Evolutionary conservation across 2,888 invertebrate genomes (phyloP).

Genomic region (Limenitis camilla): DNA sequence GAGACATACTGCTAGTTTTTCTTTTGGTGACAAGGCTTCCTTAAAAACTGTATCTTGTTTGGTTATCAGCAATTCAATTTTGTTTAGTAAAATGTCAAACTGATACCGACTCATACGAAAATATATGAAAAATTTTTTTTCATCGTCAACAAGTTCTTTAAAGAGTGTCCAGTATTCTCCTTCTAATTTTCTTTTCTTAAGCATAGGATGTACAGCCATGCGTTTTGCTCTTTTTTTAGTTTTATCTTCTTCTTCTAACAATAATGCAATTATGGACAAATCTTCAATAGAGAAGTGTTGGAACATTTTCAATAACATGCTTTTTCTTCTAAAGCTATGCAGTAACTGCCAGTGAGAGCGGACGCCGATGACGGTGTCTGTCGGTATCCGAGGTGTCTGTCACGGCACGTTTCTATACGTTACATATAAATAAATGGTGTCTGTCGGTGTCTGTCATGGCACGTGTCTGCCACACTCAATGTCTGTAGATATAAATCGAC

Average conservation of each 20-base stretch:
- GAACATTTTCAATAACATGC: conserved; percentile 19
- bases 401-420: conserved; percentile 9
- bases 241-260: conserved; percentile 19
- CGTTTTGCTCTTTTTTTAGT: conserved; percentile 17
- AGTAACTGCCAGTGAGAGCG: conserved; percentile 17
- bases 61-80: too few relatives aligned
- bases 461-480: conserved; percentile 5
- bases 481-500: conserved; percentile 1
- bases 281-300: conserved; percentile 21
- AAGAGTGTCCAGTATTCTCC: conserved; percentile 1
- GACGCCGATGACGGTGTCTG: conserved; percentile 21
- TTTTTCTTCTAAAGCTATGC: conserved; percentile 17
- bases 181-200: conserved; percentile 1
- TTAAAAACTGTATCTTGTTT: conserved; percentile 1
- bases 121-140: conserved; percentile 5
- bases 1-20: conserved; percentile 25
- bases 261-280: conserved; percentile 19
- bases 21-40: conserved; percentile 14
- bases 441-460: background rate
- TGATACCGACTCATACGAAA: background rate
- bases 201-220: background rate
- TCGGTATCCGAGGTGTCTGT: conserved; percentile 3
- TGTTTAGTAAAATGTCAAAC: conserved; percentile 1
- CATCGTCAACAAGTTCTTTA: background rate
- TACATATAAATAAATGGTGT: conserved; percentile 1